Evolutionary conservation across 2,797 vertebrate genomes (phyloP).

Genomic region (Phataginus tetradactyla): DNA sequence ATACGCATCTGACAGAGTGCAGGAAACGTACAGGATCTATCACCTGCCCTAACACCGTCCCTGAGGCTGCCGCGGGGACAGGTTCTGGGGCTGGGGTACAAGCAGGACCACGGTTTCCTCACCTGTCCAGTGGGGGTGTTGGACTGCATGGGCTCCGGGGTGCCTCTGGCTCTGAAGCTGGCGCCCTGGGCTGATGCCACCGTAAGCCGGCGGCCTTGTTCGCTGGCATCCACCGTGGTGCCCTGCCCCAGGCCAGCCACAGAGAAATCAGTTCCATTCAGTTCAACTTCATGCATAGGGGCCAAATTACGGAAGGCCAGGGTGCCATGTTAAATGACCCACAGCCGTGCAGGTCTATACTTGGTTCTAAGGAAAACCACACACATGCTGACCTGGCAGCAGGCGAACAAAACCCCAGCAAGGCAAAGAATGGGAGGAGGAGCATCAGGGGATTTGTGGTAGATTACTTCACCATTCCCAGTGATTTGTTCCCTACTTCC

Average conservation of each 20-base stretch:
- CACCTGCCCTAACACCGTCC: neutral
- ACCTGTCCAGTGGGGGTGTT: neutral
- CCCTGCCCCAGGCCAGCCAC: neutral
- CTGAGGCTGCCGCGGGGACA: neutral
- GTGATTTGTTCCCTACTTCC: neutral
- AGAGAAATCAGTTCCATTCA: neutral
- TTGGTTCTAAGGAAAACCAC: neutral
- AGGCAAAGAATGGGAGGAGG: neutral
- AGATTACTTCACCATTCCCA: neutral
- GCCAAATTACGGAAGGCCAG: neutral
- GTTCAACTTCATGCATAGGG: neutral
- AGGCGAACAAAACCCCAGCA: neutral
- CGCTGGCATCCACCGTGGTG: neutral
- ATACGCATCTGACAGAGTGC: neutral
- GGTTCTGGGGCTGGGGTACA: neutral
- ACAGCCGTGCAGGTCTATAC: neutral
- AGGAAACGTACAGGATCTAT: neutral
- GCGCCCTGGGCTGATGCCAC: neutral
- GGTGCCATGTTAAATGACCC: neutral
- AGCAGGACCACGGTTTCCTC: neutral
- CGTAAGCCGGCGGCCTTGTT: neutral
- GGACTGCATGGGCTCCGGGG: neutral
- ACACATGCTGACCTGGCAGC: neutral
- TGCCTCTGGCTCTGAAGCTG: neutral
- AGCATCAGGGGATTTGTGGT: neutral